Base-by-base conservation (phyloP, 2,113 vertebrate species). In the Tachysurus fulvidraco region DNA sequence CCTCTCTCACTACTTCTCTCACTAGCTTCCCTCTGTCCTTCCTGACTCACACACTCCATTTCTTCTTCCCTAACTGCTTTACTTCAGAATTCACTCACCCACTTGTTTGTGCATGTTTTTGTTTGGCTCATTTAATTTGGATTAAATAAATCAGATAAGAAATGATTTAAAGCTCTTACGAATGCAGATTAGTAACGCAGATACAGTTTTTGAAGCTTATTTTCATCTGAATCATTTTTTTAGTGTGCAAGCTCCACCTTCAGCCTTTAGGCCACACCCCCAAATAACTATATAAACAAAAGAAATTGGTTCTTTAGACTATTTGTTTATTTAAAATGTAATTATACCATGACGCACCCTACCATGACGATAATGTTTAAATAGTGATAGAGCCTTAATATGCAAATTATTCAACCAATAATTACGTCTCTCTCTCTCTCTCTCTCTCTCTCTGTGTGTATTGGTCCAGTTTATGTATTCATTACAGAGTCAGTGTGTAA, bases 401-500 rank as follows among this genome's bases (percentile, higher is more conserved):
- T 76, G 21, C 25, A 52, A 16, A 52, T 76, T 14, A 5, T n/a
- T 3, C 19, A 71, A 71, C 54, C 52, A 11, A 79, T 11, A 28
- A 54, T 57, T 60, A 12, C n/a, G n/a, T n/a, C n/a, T n/a, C n/a
- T n/a, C n/a, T n/a, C n/a, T n/a, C n/a, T n/a, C n/a, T n/a, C n/a
- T n/a, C n/a, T n/a, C n/a, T n/a, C n/a, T n/a, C n/a, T n/a, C n/a
- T n/a, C n/a, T 67, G 85, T 83, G 81, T 73, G 65, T 46, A 60
- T 36, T n/a, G 44, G 59, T 23, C 17, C 13, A 21, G 21, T 50
- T 52, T 91, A 92, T 91, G 91, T 93, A 89, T 93, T 91, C 92
- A 91, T 93, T 92, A 93, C 36, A 89, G 90, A 87, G 91, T 90
- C 87, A 93, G 86, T 69, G 86, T 67, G 78, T 94, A 91, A 93